These are phyloP conservation scores for Hemicrepidius hirtus DNA, from an alignment of 2,888 invertebrate genomes.

Conservation along the genomic window DNA sequence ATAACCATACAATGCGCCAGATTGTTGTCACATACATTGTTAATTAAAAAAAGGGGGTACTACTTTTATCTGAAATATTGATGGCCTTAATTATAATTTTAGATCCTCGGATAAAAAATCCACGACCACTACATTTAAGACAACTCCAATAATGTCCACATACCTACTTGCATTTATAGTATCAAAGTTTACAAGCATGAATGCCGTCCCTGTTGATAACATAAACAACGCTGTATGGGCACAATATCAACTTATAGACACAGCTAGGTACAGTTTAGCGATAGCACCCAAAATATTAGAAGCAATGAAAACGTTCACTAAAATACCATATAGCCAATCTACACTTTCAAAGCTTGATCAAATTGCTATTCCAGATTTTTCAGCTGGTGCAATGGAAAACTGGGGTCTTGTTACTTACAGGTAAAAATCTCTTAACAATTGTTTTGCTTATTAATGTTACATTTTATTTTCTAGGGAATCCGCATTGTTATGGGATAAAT, in stretches of 20 bases:
- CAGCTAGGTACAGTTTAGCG: constrained; percentile 71
- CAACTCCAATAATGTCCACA: constrained; percentile 83
- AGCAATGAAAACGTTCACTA: constrained; percentile 77
- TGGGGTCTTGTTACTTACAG: constrained; percentile 92
- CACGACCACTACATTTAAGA: constrained; percentile 65
- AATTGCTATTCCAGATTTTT: constrained; percentile 90
- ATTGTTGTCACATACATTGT: too few relatives aligned
- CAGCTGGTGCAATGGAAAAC: constrained; percentile 93
- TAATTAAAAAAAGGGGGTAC: too few relatives aligned
- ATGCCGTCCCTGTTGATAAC: too few relatives aligned
- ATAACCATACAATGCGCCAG: too few relatives aligned
- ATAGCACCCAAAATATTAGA: constrained; percentile 72
- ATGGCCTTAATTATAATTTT: too few relatives aligned
- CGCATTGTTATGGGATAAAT: constrained; percentile 73
- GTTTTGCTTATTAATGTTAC: constrained; percentile 5
- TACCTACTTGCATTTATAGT: constrained; percentile 91
- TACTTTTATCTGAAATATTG: too few relatives aligned
- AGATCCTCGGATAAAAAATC: constrained; percentile 58
- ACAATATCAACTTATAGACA: constrained; percentile 71
- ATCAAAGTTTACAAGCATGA: constrained; percentile 78
- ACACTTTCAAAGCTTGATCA: constrained; percentile 85
- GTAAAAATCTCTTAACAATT: too few relatives aligned
- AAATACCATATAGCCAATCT: constrained; percentile 73
- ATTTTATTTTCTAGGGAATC: constrained; percentile 74
- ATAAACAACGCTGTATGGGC: constrained; percentile 68